A percentile compares a stretch with the other conserved stretches of the same genome.
Evolutionary conservation across 2,888 invertebrate species (phyloP).

Genomic region (Lypha dubia): DNA sequence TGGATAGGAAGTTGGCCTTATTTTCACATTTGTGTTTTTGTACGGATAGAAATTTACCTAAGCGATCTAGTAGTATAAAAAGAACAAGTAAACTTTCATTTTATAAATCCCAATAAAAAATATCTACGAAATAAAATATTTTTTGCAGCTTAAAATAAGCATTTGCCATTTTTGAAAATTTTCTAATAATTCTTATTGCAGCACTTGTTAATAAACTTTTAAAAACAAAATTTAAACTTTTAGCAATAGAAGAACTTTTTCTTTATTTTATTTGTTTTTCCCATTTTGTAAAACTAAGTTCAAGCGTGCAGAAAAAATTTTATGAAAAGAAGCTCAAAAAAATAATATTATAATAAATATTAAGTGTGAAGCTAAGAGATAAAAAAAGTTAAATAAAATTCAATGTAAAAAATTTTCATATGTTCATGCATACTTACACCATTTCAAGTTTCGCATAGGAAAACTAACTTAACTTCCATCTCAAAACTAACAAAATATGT

Average conservation of each 20-base stretch:
- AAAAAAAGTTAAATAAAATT: slow-evolving; percentile 12
- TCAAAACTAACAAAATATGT: slow-evolving; percentile 45
- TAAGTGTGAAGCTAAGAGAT: slow-evolving; percentile 34
- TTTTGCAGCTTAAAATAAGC: background rate
- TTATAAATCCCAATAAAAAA: background rate
- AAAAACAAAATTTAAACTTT: slow-evolving; percentile 44
- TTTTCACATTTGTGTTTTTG: too few relatives aligned
- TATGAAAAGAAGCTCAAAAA: background rate
- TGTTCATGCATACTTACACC: background rate
- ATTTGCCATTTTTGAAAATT: slow-evolving; percentile 7
- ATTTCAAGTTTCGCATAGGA: slow-evolving; percentile 33
- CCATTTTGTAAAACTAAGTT: slow-evolving; percentile 8
- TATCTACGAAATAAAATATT: background rate
- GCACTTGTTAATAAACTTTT: slow-evolving; percentile 51
- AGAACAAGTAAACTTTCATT: background rate
- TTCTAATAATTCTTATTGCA: slow-evolving; percentile 54
- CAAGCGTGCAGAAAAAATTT: background rate
- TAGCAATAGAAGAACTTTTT: slow-evolving; percentile 1
- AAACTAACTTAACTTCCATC: slow-evolving; percentile 46
- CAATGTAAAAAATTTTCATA: background rate
- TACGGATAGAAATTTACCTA: too few relatives aligned
- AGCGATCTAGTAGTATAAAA: background rate
- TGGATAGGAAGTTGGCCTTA: too few relatives aligned
- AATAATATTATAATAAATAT: background rate
- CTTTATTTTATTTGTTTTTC: background rate